A percentile compares a stretch with the other conserved stretches of the same genome.
phyloP scores from a whole-genome alignment of 2,797 vertebrate genomes.

The Acipenser transmontanus region DNA sequence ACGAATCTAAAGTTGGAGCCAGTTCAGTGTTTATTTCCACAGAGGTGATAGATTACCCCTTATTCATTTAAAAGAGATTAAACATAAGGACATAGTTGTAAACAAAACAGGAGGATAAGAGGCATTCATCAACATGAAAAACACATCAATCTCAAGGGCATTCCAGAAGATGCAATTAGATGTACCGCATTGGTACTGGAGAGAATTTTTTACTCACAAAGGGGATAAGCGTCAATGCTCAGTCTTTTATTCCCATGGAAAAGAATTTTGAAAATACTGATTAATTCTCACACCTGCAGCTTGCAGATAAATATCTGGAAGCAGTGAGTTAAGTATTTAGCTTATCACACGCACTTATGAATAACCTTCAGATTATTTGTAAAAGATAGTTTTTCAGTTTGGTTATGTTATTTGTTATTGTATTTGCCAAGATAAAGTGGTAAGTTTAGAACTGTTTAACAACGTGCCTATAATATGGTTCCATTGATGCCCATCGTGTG shows the following conservation, averaged over 20 bases:
- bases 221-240: neutral
- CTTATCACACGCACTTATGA: neutral
- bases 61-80: neutral
- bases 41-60: no score
- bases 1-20: neutral
- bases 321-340: neutral
- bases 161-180: neutral
- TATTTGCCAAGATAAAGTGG: no score
- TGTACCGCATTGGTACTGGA: no score
- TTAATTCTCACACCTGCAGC: slow-evolving; percentile 5
- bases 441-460: no score
- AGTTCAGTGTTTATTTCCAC: neutral
- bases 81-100: neutral
- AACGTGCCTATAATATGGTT: no score
- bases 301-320: neutral
- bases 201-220: no score
- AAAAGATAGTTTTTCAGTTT: no score
- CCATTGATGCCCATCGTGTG: no score
- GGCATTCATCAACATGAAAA: neutral
- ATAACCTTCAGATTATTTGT: neutral
- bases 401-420: no score
- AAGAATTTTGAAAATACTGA: slow-evolving; percentile 1
- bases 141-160: neutral
- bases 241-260: neutral
- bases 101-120: neutral